Conservation (phyloP, 1,140 invertebrate genomes). For the Ditylenchus dipsaci region DNA sequence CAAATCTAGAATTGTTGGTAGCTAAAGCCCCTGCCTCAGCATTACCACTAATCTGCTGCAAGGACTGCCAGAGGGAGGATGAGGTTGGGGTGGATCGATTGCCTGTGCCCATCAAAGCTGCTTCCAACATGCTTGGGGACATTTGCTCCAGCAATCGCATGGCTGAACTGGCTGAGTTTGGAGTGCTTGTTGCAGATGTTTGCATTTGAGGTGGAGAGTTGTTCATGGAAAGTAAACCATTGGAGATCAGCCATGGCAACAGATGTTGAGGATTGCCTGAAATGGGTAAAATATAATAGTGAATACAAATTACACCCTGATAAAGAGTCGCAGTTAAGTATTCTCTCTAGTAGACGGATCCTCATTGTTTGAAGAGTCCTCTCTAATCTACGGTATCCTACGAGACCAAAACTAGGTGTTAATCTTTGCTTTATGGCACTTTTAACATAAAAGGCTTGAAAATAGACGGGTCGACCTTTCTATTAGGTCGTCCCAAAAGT, state of each 20-base stretch:
- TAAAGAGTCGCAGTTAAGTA: too few species aligned
- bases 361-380: too few species aligned
- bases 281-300: too few species aligned
- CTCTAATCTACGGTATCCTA: too few species aligned
- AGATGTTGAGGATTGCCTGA: slow-evolving; percentile 5
- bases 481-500: too few species aligned
- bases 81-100: not conserved
- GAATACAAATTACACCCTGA: too few species aligned
- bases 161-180: not conserved
- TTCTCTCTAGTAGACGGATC: too few species aligned
- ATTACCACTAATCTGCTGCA: not conserved
- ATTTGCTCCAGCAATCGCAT: not conserved
- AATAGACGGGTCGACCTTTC: too few species aligned
- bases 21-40: not conserved
- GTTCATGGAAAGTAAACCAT: not conserved
- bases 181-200: not conserved
- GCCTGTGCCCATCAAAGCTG: not conserved
- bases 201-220: not conserved
- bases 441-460: too few species aligned
- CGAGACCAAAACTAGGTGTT: too few species aligned
- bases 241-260: slow-evolving; percentile 14
- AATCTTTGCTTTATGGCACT: too few species aligned
- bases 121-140: not conserved
- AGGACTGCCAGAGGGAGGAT: not conserved
- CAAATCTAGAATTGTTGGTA: not conserved